A percentile compares a stretch with the other conserved stretches of the same genome.
Conservation (phyloP, 2,797 vertebrate species). For the Gouania willdenowi region DNA sequence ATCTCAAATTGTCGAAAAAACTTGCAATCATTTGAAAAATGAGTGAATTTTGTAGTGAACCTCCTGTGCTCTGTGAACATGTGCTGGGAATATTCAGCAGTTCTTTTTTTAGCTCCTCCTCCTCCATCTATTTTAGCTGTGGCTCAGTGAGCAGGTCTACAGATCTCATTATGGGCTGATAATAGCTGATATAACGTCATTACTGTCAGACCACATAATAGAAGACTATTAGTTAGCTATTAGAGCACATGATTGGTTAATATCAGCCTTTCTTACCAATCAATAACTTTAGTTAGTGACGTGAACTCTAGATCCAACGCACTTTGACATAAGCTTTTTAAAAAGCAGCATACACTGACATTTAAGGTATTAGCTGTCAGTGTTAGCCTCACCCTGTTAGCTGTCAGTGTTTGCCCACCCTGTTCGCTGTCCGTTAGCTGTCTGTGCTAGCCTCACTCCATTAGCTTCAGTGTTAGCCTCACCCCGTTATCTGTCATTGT, state of each 20-base stretch:
- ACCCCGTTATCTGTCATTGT: too few species aligned
- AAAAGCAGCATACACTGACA: too few species aligned
- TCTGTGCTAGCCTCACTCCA: conserved; percentile 10
- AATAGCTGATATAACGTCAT: conserved; percentile 45
- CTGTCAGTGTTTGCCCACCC: too few species aligned
- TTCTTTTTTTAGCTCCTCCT: conserved; percentile 25
- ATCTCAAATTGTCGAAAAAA: too few species aligned
- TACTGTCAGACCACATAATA: conserved; percentile 48
- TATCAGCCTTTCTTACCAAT: conserved; percentile 29
- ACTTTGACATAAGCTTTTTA: background rate
- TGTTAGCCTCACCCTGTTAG: too few species aligned
- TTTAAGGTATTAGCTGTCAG: too few species aligned
- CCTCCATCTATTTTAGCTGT: conserved; percentile 25
- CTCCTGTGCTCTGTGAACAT: conserved; percentile 32
- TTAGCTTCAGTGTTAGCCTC: too few species aligned
- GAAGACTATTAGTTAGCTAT: conserved; percentile 47
- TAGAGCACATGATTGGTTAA: conserved; percentile 41
- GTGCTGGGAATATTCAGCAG: conserved; percentile 44
- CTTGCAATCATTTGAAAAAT: too few species aligned
- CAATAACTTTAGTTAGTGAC: conserved; percentile 12
- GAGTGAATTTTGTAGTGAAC: conserved; percentile 49
- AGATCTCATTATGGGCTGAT: conserved; percentile 37
- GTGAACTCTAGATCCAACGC: conserved; percentile 1
- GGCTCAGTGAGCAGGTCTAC: too few species aligned
- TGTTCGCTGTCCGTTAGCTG: too few species aligned